phyloP scores from a whole-genome alignment of 1,140 invertebrate species.

The Zaprionus vittiger region DNA sequence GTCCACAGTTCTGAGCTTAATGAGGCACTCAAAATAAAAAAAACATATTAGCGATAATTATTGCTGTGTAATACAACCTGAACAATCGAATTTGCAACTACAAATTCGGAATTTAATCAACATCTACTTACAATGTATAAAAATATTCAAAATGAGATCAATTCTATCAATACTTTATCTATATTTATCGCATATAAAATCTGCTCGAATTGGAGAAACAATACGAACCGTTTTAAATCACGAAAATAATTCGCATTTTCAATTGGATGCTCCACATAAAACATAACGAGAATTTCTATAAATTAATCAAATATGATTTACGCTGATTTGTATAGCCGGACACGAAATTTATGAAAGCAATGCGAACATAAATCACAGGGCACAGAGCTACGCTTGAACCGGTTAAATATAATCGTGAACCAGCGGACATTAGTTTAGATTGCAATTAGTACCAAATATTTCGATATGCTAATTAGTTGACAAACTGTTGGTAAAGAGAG shows the following conservation, averaged over 20 bases:
- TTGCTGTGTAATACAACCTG: neutral
- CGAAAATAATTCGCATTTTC: conserved; percentile 8
- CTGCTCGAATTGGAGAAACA: neutral
- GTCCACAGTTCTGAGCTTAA: neutral
- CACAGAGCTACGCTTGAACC: neutral
- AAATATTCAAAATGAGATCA: neutral
- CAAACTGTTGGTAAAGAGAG: neutral
- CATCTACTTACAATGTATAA: neutral
- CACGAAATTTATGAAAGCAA: conserved; percentile 7
- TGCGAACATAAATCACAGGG: conserved; percentile 36
- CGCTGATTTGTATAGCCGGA: conserved; percentile 42
- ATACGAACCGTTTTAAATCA: neutral
- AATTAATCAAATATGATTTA: conserved; percentile 50
- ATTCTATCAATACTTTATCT: neutral
- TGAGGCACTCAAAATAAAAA: neutral
- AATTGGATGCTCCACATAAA: neutral
- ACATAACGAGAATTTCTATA: conserved; percentile 26
- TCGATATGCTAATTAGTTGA: conserved; percentile 55
- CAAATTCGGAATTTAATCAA: neutral
- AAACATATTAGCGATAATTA: neutral
- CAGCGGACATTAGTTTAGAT: conserved; percentile 13
- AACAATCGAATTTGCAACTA: neutral
- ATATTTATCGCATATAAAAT: neutral
- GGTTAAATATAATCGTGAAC: neutral
- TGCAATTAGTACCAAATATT: conserved; percentile 59